These are phyloP conservation scores for Chrysemys picta DNA, from an alignment of 2,113 vertebrate genomes.

Conservation along the genomic window DNA sequence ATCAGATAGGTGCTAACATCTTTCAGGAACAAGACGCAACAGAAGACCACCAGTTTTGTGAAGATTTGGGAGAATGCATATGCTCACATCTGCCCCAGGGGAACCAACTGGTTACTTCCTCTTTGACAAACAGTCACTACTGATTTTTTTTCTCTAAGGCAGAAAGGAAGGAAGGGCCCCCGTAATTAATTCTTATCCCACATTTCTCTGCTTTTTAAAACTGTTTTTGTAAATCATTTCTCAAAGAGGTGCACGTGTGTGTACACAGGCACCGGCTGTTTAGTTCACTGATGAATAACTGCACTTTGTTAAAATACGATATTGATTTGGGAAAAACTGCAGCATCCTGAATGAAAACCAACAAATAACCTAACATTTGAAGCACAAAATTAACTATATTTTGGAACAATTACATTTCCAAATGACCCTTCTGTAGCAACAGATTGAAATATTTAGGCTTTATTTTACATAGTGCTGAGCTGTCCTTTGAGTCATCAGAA, in stretches of 20 bases:
- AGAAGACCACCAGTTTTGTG: not conserved
- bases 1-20: not conserved
- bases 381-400: not conserved
- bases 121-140: not conserved
- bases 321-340: not conserved
- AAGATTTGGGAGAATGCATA: not conserved
- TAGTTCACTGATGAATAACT: not conserved
- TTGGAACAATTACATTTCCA: not conserved
- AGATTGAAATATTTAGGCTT: not conserved
- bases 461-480: not conserved
- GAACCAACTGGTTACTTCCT: not conserved
- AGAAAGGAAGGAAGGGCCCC: not conserved
- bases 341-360: not conserved
- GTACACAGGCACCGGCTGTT: not conserved
- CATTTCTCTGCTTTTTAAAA: not conserved
- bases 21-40: not conserved
- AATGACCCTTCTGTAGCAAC: not conserved
- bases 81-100: not conserved
- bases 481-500: not conserved
- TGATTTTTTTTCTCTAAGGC: not conserved
- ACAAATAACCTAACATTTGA: not conserved
- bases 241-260: not conserved
- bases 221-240: not conserved
- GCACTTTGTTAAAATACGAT: not conserved
- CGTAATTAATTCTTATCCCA: not conserved